Conservation (phyloP, 2,113 vertebrate species). For the Oryzias woworae region DNA sequence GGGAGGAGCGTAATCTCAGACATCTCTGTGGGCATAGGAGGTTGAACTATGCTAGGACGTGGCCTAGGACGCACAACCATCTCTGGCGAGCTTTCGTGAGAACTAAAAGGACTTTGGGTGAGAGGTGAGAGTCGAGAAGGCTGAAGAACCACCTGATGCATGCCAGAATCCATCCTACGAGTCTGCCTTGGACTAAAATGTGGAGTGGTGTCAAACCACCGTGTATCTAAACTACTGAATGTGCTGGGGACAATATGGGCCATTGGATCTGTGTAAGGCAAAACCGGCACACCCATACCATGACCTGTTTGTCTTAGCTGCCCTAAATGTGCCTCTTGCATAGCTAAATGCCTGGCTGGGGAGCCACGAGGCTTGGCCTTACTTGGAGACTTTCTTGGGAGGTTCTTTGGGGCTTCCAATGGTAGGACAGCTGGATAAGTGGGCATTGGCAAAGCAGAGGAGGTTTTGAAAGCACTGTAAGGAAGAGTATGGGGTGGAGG, state of each 20-base stretch:
- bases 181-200: slow-evolving; percentile 93
- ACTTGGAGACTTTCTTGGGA: slow-evolving; percentile 88
- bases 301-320: slow-evolving; percentile 99
- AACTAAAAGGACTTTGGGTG: slow-evolving; percentile 95
- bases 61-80: slow-evolving; percentile 91
- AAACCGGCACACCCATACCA: slow-evolving; percentile 96
- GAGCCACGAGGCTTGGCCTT: slow-evolving; percentile 83
- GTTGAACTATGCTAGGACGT: slow-evolving; percentile 88
- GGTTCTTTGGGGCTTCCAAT: slow-evolving; percentile 90
- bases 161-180: slow-evolving; percentile 91
- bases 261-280: slow-evolving; percentile 95
- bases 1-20: slow-evolving; percentile 96
- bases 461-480: slow-evolving; percentile 82
- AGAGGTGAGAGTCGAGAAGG: slow-evolving; percentile 97
- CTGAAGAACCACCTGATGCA: slow-evolving; percentile 98
- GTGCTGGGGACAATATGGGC: slow-evolving; percentile 90
- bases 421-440: slow-evolving; percentile 91
- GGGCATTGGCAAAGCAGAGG: slow-evolving; percentile 88
- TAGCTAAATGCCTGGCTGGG: slow-evolving; percentile 93
- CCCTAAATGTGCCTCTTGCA: slow-evolving; percentile 95
- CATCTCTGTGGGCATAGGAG: slow-evolving; percentile 83
- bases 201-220: slow-evolving; percentile 94
- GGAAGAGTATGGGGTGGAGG: slow-evolving; percentile 82
- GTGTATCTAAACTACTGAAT: slow-evolving; percentile 92
- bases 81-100: slow-evolving; percentile 92